phyloP scores from a whole-genome alignment of 37 sponge, comb jelly and placozoan species.

The Ianthella basta region DNA sequence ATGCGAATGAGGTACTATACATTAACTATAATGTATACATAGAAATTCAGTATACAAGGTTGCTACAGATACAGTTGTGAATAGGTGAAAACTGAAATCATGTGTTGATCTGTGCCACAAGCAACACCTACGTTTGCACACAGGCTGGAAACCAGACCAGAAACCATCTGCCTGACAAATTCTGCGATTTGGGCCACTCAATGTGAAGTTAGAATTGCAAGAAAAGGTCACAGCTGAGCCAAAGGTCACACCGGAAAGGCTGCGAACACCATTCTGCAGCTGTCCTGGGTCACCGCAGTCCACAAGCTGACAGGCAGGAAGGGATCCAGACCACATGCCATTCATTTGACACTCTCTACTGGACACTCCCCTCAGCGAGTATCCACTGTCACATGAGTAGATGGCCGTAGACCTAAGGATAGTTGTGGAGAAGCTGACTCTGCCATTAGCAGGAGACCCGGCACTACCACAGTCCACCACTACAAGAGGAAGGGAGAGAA shows the following conservation, averaged over 20 bases:
- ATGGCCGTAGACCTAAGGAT: conserved; percentile 47
- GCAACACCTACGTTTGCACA: conserved; percentile 60
- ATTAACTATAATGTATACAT: too few species aligned
- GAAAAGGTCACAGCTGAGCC: conserved; percentile 49
- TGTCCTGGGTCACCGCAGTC: conserved; percentile 34
- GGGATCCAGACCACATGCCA: conserved; percentile 58
- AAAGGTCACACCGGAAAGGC: not conserved
- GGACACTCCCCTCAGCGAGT: not conserved
- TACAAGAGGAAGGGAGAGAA: not conserved
- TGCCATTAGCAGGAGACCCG: conserved; percentile 48
- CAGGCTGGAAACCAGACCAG: conserved; percentile 60
- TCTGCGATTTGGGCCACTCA: conserved; percentile 32
- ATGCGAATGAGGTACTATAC: too few species aligned
- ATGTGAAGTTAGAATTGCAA: conserved; percentile 49
- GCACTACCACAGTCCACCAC: conserved; percentile 59
- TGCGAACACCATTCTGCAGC: conserved; percentile 41
- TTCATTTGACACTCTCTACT: conserved; percentile 45
- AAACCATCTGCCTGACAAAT: conserved; percentile 46
- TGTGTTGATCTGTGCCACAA: too few species aligned
- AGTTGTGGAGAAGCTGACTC: conserved; percentile 26
- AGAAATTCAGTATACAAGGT: too few species aligned
- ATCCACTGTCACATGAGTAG: conserved; percentile 25
- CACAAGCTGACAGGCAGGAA: conserved; percentile 50
- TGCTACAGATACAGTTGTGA: too few species aligned
- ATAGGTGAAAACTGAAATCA: too few species aligned